A percentile compares a stretch with the other conserved stretches of the same genome.
These are phyloP conservation scores for Mya arenaria DNA, from an alignment of 1,140 invertebrate genomes.

Conservation along the genomic window DNA sequence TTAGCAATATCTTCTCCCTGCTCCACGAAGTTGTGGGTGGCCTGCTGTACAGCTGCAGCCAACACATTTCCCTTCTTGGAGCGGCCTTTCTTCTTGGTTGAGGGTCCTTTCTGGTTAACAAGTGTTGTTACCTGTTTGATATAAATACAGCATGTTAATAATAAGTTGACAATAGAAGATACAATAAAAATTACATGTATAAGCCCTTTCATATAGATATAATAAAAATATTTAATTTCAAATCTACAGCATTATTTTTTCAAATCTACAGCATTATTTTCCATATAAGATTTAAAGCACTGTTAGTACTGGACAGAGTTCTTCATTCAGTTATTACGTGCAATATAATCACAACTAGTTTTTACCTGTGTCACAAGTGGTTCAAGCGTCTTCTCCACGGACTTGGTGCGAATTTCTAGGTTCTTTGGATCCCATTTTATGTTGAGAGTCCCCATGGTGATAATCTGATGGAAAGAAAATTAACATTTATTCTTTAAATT, in stretches of 20 bases:
- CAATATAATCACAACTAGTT: neutral
- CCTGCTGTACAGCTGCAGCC: conserved; percentile 97
- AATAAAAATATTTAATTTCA: neutral
- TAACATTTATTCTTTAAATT: neutral
- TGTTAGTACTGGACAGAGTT: no score
- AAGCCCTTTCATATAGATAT: neutral
- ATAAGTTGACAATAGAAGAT: neutral
- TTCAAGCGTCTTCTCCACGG: conserved; percentile 97
- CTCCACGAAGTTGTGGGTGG: conserved; percentile 93
- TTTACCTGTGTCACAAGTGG: conserved; percentile 96
- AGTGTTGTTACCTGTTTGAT: conserved; percentile 92
- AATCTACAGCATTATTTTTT: no score
- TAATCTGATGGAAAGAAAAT: neutral
- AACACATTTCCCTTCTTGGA: conserved; percentile 98
- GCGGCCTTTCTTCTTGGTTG: conserved; percentile 98
- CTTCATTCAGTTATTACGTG: no score
- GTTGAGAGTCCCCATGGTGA: conserved; percentile 68
- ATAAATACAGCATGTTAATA: neutral
- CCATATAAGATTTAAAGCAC: no score
- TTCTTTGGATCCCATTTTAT: conserved; percentile 97
- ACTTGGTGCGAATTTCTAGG: conserved; percentile 98
- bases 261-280: no score
- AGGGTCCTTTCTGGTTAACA: conserved; percentile 97
- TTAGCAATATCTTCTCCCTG: conserved; percentile 97
- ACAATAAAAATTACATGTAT: neutral